Percentiles rank a stretch among this genome's conserved stretches.
phyloP scores from a whole-genome alignment of 2,888 invertebrate species.

The Drosophila pegasa region DNA sequence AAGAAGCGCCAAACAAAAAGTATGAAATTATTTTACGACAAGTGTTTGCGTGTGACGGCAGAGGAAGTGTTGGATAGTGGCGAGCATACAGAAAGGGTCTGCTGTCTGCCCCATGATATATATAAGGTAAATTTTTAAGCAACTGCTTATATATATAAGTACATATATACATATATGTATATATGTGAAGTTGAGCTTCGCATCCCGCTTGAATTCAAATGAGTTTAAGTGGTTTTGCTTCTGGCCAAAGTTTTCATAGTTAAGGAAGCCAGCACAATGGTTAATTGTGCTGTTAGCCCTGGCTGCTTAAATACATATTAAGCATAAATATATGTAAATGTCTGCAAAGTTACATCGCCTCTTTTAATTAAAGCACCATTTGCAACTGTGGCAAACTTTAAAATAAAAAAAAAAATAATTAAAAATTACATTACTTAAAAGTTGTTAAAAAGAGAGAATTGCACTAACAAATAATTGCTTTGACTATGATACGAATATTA shows the following conservation, averaged over 20 bases:
- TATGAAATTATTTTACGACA: conserved; percentile 63
- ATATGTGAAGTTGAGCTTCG: conserved; percentile 25
- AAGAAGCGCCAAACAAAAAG: conserved; percentile 49
- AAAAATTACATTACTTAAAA: background rate
- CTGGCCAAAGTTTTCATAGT: conserved; percentile 63
- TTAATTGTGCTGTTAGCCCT: conserved; percentile 20
- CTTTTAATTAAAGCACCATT: conserved; percentile 57
- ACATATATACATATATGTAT: background rate
- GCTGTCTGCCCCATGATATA: conserved; percentile 32
- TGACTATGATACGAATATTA: background rate
- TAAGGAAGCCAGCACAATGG: conserved; percentile 39
- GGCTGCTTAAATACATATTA: conserved; percentile 56
- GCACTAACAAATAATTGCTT: background rate
- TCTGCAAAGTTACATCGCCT: conserved; percentile 61
- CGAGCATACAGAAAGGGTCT: conserved; percentile 1
- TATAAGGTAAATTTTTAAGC: conserved; percentile 1
- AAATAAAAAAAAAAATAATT: background rate
- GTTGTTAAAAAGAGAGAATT: too few species aligned
- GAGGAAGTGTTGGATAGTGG: conserved; percentile 4
- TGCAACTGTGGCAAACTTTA: conserved; percentile 7
- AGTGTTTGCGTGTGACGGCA: conserved; percentile 36
- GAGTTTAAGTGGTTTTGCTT: conserved; percentile 74
- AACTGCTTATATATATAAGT: background rate
- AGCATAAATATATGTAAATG: conserved; percentile 39
- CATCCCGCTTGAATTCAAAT: conserved; percentile 68